Base-by-base conservation (phyloP, 64 coral and sea anemone species). In the Porites australiensis region DNA sequence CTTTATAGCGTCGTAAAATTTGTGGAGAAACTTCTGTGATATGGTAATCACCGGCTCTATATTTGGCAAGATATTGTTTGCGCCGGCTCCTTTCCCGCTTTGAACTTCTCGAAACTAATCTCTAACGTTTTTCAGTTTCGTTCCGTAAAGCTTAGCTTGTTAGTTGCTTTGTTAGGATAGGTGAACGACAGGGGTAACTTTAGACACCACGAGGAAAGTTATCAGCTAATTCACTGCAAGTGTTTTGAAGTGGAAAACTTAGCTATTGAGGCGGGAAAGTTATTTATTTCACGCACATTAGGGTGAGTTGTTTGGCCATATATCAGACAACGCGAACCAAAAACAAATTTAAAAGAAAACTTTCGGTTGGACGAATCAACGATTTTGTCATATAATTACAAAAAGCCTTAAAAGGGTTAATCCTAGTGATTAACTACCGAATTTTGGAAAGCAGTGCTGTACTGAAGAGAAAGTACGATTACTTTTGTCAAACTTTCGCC, bases 21-120 rank as follows among this genome's bases (percentile, higher is more conserved):
- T 21, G 62, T 67, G 12, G 81, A 84, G 77, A 57, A 61, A 80
- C 77, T 80, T 59, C 77, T 27, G 12, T 27, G 57, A 44, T 70
- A 70, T 23, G 66, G 27, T 70, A 70, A 70, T 27, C 16, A 4
- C 5, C 7, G 21, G 66, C 18, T 64, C 0, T 19, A 4, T 64
- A 16, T 14, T 64, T 14, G 5, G 13, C 27, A 19, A 46, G 70
- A 12, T 73, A 45, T 73, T 13, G 2, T 44, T 12, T 73, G 27
- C 13, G 27, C 37, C 8, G 4, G 70, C 44, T 73, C 47, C 12
- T 57, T 57, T 5, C 7, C 3, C 12, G 54, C 12, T 57, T 57
- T 57, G 54, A 12, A 7, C 54, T 7, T 12, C 12, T 57, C 12
- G 7, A 57, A 57, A 57, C 12, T 57, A 7, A 9, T 7, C 12